These are phyloP conservation scores for Rhinoderma darwinii DNA, from an alignment of 2,113 vertebrate species.

Conservation along the genomic window DNA sequence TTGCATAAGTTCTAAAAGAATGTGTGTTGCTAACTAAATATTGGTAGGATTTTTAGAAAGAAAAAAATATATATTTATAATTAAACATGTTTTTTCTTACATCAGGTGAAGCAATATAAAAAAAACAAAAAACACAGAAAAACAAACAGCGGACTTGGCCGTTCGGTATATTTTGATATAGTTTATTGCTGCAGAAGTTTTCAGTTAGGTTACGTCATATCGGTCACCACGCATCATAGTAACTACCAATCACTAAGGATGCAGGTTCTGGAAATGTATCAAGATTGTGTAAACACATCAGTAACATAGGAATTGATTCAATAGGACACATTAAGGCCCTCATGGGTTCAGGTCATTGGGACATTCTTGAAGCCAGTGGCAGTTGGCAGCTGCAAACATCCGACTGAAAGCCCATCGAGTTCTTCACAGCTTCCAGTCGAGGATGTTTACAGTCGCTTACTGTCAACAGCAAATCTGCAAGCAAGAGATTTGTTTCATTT, in stretches of 20 bases:
- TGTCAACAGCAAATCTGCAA: conserved; percentile 73
- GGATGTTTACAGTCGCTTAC: conserved; percentile 98
- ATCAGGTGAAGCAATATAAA: background rate
- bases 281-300: too few species aligned
- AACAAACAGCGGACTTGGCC: background rate
- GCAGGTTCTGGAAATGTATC: background rate
- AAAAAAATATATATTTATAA: too few species aligned
- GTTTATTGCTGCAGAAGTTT: too few species aligned
- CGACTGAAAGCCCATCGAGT: conserved; percentile 93
- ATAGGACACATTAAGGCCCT: background rate
- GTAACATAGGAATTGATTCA: background rate
- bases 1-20: too few species aligned
- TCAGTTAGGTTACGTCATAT: background rate
- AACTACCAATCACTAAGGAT: background rate
- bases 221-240: too few species aligned
- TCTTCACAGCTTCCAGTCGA: conserved; percentile 98
- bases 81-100: too few species aligned
- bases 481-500: too few species aligned
- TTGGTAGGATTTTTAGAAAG: too few species aligned
- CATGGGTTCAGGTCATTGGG: background rate
- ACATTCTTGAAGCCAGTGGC: conserved; percentile 80
- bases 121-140: too few species aligned
- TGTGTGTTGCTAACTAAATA: too few species aligned
- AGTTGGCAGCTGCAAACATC: conserved; percentile 99
- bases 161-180: background rate